phyloP scores from a whole-genome alignment of 2,113 vertebrate genomes.

The Sphyrna mokarran region DNA sequence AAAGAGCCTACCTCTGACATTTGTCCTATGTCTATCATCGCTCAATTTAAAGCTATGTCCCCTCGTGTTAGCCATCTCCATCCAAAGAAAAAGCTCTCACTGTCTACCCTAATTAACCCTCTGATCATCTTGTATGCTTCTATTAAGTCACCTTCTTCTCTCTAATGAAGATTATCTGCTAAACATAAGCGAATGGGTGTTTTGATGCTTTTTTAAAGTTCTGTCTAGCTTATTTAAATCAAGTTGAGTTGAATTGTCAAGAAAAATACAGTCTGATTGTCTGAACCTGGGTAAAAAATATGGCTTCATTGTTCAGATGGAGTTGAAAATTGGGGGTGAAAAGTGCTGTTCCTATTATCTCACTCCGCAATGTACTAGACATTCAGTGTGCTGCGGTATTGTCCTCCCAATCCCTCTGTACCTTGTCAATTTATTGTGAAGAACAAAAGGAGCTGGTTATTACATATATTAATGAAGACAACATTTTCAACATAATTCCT shows the following conservation, averaged over 20 bases:
- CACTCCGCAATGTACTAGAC: not conserved
- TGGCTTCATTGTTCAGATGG: not conserved
- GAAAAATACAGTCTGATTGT: not conserved
- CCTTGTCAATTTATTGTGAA: not conserved
- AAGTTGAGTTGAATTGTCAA: not conserved
- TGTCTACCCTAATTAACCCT: too few relatives aligned
- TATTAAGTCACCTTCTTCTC: too few relatives aligned
- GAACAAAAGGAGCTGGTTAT: not conserved
- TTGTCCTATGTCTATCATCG: too few relatives aligned
- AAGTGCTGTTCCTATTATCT: not conserved
- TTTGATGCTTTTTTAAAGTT: not conserved
- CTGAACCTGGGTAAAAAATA: not conserved
- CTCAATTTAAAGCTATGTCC: too few relatives aligned
- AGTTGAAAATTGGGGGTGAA: not conserved
- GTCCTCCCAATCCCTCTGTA: not conserved
- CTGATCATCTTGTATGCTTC: too few relatives aligned
- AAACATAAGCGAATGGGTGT: not conserved
- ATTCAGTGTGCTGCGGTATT: not conserved
- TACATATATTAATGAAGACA: not conserved
- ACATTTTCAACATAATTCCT: not conserved
- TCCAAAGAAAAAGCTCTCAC: too few relatives aligned
- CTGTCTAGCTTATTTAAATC: not conserved
- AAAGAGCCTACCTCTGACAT: too few relatives aligned
- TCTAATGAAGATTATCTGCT: too few relatives aligned
- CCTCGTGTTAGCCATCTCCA: too few relatives aligned